Conservation (phyloP, 2,113 vertebrate genomes). For the Podarcis muralis region DNA sequence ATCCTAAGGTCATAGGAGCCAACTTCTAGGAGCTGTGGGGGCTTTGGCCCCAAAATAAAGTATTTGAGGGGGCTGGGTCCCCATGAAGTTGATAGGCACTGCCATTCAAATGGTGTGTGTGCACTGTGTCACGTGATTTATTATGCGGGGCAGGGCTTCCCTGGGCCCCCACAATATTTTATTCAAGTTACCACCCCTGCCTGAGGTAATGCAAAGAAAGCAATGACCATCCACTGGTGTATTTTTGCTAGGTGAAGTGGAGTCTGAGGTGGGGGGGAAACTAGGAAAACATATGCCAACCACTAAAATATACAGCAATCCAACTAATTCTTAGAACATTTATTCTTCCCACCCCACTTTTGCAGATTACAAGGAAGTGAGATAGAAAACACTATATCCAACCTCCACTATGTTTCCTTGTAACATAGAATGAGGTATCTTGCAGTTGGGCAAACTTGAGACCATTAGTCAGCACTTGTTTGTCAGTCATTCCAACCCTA, state of each 20-base stretch:
- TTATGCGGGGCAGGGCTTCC: too few species aligned
- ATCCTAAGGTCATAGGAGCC: neutral
- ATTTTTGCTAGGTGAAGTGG: neutral
- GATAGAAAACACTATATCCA: neutral
- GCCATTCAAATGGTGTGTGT: too few species aligned
- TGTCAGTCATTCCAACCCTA: neutral
- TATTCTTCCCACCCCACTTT: too few species aligned
- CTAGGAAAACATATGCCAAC: neutral
- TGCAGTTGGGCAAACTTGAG: neutral
- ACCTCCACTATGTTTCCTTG: neutral
- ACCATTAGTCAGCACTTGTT: neutral
- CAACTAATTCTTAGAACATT: neutral
- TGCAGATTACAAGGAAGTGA: neutral
- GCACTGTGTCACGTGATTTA: too few species aligned
- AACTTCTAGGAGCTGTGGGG: too few species aligned
- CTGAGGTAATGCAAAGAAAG: neutral
- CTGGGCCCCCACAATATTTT: too few species aligned
- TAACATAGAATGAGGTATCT: neutral
- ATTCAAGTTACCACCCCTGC: too few species aligned
- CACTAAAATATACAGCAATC: neutral
- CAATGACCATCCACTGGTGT: neutral
- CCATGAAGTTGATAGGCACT: too few species aligned
- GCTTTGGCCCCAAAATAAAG: too few species aligned
- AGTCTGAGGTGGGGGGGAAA: too few species aligned
- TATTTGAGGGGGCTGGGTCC: too few species aligned